These are phyloP conservation scores for Catocala fraxini DNA, from an alignment of 2,888 invertebrate genomes.

Conservation along the genomic window DNA sequence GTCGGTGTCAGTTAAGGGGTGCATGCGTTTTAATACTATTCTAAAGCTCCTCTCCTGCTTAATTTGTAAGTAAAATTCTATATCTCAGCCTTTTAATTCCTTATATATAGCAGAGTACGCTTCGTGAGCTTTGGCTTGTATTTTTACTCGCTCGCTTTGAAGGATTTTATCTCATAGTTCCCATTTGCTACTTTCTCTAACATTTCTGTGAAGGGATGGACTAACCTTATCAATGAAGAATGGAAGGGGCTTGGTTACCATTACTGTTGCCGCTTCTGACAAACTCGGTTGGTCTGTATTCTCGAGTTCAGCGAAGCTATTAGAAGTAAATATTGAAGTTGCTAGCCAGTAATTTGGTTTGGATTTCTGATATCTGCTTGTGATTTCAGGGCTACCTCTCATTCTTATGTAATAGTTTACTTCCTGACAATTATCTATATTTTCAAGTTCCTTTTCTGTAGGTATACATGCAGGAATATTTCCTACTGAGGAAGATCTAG, in stretches of 20 bases:
- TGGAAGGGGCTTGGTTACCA: constrained; percentile 3
- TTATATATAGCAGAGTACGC: constrained; percentile 1
- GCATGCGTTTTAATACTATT: no score
- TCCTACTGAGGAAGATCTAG: constrained; percentile 8
- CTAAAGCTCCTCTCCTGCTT: no score
- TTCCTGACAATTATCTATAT: no score
- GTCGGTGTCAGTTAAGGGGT: no score
- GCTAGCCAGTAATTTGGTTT: constrained; percentile 11
- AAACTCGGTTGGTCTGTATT: not conserved
- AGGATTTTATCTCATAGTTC: not conserved
- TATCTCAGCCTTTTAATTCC: not conserved
- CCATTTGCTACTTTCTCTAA: not conserved
- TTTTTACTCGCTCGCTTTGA: not conserved
- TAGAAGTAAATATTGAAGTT: constrained; percentile 5
- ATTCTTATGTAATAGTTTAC: no score
- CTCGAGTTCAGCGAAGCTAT: not conserved
- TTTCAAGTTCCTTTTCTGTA: no score
- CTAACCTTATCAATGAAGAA: constrained; percentile 5
- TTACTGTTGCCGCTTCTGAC: not conserved
- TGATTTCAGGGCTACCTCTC: constrained; percentile 4
- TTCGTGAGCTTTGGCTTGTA: not conserved
- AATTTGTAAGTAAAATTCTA: not conserved
- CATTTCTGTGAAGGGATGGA: not conserved
- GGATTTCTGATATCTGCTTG: constrained; percentile 5
- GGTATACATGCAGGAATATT: not conserved